These are phyloP conservation scores for Conus canariensis DNA, from an alignment of 2,888 invertebrate genomes.

Conservation along the genomic window DNA sequence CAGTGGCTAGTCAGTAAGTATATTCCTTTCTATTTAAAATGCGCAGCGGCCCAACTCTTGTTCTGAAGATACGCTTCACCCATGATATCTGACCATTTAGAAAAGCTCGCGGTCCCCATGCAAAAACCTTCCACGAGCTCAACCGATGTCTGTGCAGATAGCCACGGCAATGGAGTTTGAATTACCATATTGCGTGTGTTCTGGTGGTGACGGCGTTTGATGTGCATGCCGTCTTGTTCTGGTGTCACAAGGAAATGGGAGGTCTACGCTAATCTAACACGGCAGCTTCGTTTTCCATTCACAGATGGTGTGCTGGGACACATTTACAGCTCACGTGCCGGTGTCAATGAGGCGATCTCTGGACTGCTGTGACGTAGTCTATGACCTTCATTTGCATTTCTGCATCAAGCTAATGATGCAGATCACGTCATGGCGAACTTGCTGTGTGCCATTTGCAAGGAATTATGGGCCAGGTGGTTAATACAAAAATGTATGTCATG, in stretches of 20 bases:
- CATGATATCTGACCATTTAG: constrained; percentile 6
- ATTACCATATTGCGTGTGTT: neutral
- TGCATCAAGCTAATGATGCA: neutral
- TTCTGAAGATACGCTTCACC: neutral
- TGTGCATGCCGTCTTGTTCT: neutral
- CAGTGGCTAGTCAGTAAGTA: too few relatives aligned
- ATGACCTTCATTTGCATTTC: constrained; percentile 2
- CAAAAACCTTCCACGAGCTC: neutral
- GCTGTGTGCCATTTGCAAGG: neutral
- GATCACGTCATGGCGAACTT: neutral
- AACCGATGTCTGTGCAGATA: neutral
- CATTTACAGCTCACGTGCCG: neutral
- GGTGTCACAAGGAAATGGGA: neutral
- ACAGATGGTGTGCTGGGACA: neutral
- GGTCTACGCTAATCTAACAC: neutral
- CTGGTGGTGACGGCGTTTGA: neutral
- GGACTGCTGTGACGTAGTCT: neutral
- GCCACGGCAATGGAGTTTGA: neutral
- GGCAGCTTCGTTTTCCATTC: neutral
- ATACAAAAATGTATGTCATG: too few relatives aligned
- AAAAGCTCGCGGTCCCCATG: neutral
- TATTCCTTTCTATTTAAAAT: too few relatives aligned
- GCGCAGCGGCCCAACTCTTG: too few relatives aligned
- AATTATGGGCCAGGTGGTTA: too few relatives aligned
- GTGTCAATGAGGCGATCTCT: neutral